Evolutionary conservation across 2,888 invertebrate species (phyloP).

Genomic region (Orthosia gothica): DNA sequence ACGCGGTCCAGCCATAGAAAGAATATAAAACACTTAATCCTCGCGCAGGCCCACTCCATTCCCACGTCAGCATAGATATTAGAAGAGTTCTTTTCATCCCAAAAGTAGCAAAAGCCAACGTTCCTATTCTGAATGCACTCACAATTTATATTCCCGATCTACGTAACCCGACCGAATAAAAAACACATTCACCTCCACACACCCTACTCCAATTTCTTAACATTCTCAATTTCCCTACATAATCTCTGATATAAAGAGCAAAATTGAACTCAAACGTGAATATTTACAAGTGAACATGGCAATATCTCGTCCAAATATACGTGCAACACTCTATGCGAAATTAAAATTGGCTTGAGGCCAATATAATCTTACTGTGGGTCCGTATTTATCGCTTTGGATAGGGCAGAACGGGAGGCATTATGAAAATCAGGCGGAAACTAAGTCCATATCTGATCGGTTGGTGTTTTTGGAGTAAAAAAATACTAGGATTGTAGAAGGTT

Average conservation of each 20-base stretch:
- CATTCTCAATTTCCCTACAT: slow-evolving; percentile 59
- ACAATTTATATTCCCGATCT: slow-evolving; percentile 58
- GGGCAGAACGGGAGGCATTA: slow-evolving; percentile 60
- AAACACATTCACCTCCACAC: slow-evolving; percentile 47
- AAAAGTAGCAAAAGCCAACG: slow-evolving; percentile 51
- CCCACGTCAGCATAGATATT: slow-evolving; percentile 54
- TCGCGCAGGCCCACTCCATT: slow-evolving; percentile 16
- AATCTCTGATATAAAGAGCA: slow-evolving; percentile 68
- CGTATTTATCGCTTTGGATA: slow-evolving; percentile 79
- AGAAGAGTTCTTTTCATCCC: slow-evolving; percentile 56
- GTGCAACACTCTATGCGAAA: slow-evolving; percentile 82
- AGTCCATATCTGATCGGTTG: slow-evolving; percentile 25
- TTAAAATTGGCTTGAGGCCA: slow-evolving; percentile 88
- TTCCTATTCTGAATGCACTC: slow-evolving; percentile 61
- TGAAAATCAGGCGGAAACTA: slow-evolving; percentile 63
- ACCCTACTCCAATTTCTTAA: slow-evolving; percentile 53
- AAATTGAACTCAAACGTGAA: slow-evolving; percentile 71
- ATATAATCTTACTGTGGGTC: slow-evolving; percentile 83
- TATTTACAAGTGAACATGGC: slow-evolving; percentile 75
- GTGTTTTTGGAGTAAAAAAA: slow-evolving; percentile 15
- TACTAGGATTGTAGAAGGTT: not conserved
- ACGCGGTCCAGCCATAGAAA: not conserved
- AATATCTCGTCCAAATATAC: slow-evolving; percentile 78
- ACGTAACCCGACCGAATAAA: slow-evolving; percentile 58
- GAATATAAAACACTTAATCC: slow-evolving; percentile 30